A percentile compares a stretch with the other conserved stretches of the same genome.
Evolutionary conservation across 2,888 invertebrate species (phyloP).

Genomic region (Crocallis elinguaria): DNA sequence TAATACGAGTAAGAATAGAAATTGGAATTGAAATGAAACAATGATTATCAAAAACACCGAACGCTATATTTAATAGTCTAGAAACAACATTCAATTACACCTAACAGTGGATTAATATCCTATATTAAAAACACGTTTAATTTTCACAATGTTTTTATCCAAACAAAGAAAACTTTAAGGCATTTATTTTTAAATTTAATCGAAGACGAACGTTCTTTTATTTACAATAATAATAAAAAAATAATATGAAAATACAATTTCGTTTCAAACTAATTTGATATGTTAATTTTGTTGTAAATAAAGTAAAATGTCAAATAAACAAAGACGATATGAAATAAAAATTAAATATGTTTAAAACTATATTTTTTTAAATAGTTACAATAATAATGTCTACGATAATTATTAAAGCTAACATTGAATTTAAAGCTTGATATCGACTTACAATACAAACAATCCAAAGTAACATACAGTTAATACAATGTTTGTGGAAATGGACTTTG

Average conservation of each 20-base stretch:
- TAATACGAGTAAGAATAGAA: too few relatives aligned
- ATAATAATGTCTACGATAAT: conserved; percentile 59
- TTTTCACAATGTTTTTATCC: conserved; percentile 42
- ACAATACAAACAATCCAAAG: conserved; percentile 46
- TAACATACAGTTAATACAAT: conserved; percentile 15
- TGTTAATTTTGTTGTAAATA: conserved; percentile 48
- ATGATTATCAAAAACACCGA: conserved; percentile 72
- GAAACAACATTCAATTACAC: conserved; percentile 79
- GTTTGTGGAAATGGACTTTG: conserved; percentile 25
- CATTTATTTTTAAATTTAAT: conserved; percentile 40
- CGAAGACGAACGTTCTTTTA: conserved; percentile 2
- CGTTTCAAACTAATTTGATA: conserved; percentile 48
- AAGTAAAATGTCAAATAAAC: conserved; percentile 38
- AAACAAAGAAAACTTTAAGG: conserved; percentile 44
- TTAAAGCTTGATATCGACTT: conserved; percentile 82
- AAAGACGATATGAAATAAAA: conserved; percentile 26
- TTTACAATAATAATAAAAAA: conserved; percentile 14
- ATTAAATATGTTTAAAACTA: conserved; percentile 31
- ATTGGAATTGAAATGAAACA: conserved; percentile 51
- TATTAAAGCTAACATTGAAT: conserved; percentile 84
- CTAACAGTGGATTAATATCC: conserved; percentile 56
- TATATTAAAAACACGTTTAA: conserved; percentile 40
- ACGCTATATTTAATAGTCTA: conserved; percentile 79
- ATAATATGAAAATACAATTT: conserved; percentile 25
- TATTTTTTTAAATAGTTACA: conserved; percentile 53